Evolutionary conservation across 2,113 vertebrate genomes (phyloP), one percentile per base, ranked within the genome.

Genomic region (Balaeniceps rex): DNA sequence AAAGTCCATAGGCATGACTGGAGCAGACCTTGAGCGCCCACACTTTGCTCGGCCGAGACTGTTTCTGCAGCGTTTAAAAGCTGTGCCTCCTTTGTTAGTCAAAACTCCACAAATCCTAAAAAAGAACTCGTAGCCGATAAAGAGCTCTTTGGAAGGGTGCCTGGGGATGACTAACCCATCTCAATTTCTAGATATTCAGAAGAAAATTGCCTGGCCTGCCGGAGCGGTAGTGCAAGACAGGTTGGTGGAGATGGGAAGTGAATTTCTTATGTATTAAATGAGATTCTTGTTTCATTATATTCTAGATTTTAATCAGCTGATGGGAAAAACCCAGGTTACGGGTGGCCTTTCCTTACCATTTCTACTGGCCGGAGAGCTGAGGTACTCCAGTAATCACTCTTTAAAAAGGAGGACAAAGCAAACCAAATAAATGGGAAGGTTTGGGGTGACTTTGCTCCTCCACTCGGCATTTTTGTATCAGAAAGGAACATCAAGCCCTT

Each of bases 131-230:
- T 4, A 85, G 85, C 16, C 0, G 12, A 90, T 63, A 94, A 94
- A 83, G 42, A 81, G 26, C 38, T 63, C 38, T 47, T 87, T 95
- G 96, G 95, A 94, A 63, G 58, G n/a, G 33, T 55, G 92, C 88
- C 96, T 92, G 82, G 68, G 47, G 42, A 36, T 94, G 94, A 94
- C 80, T 82, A 95, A 93, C 38, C 58, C 60, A 78, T 68, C 64
- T 72, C 91, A 78, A 10, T 93, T 76, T 51, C 64, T 66, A 96
- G 72, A 75, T 64, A 87, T 82, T 57, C 61, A 26, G 34, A 68
- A 79, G 72, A 34, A 94, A 86, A 86, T 55, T 23, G 40, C 44
- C 51, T 51, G 44, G 19, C 15, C 64, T 5, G 3, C 89, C 84
- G 87, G 61, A 88, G 87, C 16, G 21, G 69, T 34, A 79, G 77